Conservation (phyloP, 2,797 vertebrate genomes). For the Scomberomorus guttatus region DNA sequence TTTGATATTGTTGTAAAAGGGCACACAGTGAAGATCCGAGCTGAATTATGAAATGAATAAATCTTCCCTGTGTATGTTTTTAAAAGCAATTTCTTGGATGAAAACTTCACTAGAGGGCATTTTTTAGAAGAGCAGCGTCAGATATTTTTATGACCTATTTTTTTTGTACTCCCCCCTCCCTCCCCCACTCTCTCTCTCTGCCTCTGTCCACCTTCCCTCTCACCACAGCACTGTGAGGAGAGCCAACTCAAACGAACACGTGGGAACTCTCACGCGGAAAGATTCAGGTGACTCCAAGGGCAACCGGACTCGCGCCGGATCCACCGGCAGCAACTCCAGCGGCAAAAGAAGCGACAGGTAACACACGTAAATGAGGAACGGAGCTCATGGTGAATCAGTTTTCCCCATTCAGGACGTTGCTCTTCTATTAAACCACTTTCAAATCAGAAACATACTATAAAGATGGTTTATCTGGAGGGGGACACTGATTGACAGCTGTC, state of each 20-base stretch:
- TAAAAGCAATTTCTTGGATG: slow-evolving; percentile 5
- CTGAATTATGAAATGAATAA: slow-evolving; percentile 30
- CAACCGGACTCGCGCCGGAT: slow-evolving; percentile 93
- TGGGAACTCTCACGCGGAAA: slow-evolving; percentile 91
- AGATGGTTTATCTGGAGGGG: slow-evolving; percentile 15
- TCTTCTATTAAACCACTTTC: slow-evolving; percentile 4
- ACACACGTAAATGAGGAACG: background rate
- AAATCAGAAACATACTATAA: slow-evolving; percentile 20
- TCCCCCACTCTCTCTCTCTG: background rate
- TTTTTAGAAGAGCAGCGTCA: slow-evolving; percentile 48
- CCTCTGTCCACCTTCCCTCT: slow-evolving; percentile 14
- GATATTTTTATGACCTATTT: slow-evolving; percentile 46
- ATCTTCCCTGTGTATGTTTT: background rate
- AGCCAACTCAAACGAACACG: slow-evolving; percentile 94
- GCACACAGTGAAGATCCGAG: background rate
- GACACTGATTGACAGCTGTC: slow-evolving; percentile 68
- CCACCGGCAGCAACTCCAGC: slow-evolving; percentile 95
- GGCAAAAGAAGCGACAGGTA: slow-evolving; percentile 97
- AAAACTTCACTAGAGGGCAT: slow-evolving; percentile 24
- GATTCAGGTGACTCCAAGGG: slow-evolving; percentile 93
- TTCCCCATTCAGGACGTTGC: background rate
- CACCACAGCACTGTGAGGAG: slow-evolving; percentile 92
- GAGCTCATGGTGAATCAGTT: background rate
- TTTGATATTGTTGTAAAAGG: background rate
- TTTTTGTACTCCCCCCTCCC: background rate